Evolutionary conservation across 2,113 vertebrate genomes (phyloP).

Genomic region (Marmota flaviventris): DNA sequence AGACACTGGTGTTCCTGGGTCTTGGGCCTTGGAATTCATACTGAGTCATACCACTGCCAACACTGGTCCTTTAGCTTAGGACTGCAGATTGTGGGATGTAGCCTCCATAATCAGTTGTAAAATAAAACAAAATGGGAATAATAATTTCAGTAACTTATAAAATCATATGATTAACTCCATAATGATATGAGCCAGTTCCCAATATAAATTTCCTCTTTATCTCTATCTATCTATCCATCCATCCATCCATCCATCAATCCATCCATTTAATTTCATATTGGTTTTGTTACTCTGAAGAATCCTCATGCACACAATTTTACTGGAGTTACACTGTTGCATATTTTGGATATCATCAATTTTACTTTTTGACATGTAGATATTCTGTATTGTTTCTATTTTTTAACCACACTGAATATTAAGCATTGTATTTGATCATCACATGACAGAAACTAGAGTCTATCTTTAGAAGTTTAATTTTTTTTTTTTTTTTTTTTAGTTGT

Average conservation of each 20-base stretch:
- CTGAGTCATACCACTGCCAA: neutral
- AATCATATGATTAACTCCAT: neutral
- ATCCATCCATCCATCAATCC: neutral
- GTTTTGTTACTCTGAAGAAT: neutral
- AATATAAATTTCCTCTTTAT: too few relatives aligned
- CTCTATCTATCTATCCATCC: neutral
- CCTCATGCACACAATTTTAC: neutral
- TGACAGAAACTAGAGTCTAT: neutral
- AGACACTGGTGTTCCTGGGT: neutral
- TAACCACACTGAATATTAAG: neutral
- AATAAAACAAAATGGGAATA: too few relatives aligned
- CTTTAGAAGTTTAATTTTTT: too few relatives aligned
- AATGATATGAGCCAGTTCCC: neutral
- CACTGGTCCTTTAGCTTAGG: neutral
- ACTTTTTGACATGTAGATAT: neutral
- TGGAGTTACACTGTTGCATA: neutral
- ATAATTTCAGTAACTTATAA: too few relatives aligned
- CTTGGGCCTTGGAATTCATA: neutral
- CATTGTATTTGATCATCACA: neutral
- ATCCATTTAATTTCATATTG: neutral
- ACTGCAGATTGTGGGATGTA: neutral
- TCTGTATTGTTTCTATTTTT: neutral
- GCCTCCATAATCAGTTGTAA: neutral
- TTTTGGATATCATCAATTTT: neutral
- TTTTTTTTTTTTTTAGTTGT: too few relatives aligned